phyloP scores from a whole-genome alignment of 2,797 vertebrate genomes.

The Chelon labrosus region DNA sequence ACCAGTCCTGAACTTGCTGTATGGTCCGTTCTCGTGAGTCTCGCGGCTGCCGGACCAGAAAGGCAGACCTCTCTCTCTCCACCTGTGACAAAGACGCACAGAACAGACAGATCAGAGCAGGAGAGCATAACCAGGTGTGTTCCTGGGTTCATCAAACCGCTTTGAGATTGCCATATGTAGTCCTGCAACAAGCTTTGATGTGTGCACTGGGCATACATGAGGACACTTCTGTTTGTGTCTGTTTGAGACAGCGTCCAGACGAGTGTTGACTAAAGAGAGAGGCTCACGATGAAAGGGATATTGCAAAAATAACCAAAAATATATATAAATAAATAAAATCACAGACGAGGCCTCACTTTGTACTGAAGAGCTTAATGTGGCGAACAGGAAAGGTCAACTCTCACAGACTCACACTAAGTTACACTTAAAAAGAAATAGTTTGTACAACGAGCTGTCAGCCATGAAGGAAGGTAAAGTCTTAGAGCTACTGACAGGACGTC shows the following conservation, averaged over 20 bases:
- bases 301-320: background rate
- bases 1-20: conserved; percentile 91
- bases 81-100: conserved; percentile 78
- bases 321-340: background rate
- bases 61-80: conserved; percentile 86
- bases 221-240: background rate
- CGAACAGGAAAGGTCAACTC: background rate
- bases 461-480: background rate
- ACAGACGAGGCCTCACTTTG: background rate
- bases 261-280: conserved; percentile 1
- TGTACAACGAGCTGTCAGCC: too few relatives aligned
- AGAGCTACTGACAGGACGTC: too few relatives aligned
- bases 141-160: conserved; percentile 14
- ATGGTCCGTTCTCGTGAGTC: conserved; percentile 81
- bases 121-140: conserved; percentile 33
- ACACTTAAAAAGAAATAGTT: too few relatives aligned
- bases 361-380: background rate
- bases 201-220: background rate
- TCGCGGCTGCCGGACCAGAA: conserved; percentile 82
- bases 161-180: background rate
- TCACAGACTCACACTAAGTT: too few relatives aligned
- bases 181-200: conserved; percentile 41
- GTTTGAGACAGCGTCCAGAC: background rate
- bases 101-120: conserved; percentile 32
- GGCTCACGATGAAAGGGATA: conserved; percentile 14